These are phyloP conservation scores for Trissoscelio sp. DNA, from an alignment of 2,888 invertebrate genomes.

Conservation along the genomic window DNA sequence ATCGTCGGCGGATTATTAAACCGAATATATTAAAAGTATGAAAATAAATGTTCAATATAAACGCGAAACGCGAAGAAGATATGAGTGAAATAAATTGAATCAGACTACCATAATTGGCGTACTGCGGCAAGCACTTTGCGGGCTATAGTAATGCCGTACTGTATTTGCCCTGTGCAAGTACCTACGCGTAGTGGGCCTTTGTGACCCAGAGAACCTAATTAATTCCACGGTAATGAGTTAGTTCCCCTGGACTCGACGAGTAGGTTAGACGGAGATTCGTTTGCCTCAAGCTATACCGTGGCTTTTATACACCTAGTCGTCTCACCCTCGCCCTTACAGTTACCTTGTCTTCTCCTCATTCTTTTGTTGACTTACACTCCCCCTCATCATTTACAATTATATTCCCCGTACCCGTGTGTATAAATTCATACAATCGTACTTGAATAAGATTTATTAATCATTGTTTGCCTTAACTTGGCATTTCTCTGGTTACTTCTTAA, in stretches of 20 bases:
- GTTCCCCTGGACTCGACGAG: constrained; percentile 74
- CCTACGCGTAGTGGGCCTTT: constrained; percentile 75
- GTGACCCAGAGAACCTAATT: constrained; percentile 79
- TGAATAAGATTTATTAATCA: constrained; percentile 61
- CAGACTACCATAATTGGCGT: constrained; percentile 68
- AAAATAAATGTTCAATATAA: constrained; percentile 63
- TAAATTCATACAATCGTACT: constrained; percentile 57
- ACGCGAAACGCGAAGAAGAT: constrained; percentile 54
- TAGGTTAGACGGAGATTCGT: constrained; percentile 74
- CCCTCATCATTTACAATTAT: constrained; percentile 65
- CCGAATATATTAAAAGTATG: constrained; percentile 52
- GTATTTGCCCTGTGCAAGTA: constrained; percentile 69
- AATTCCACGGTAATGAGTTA: constrained; percentile 79
- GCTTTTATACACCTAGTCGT: constrained; percentile 69
- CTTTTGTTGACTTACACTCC: constrained; percentile 71
- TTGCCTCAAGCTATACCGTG: constrained; percentile 70
- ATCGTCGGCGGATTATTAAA: constrained; percentile 38
- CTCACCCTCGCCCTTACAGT: constrained; percentile 63
- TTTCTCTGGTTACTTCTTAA: constrained; percentile 23
- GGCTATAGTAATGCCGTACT: constrained; percentile 71
- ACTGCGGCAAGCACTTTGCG: constrained; percentile 72
- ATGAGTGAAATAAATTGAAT: constrained; percentile 65
- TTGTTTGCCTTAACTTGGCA: constrained; percentile 40
- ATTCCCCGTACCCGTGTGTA: constrained; percentile 27
- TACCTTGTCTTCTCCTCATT: constrained; percentile 68